Evolutionary conservation across 1,140 invertebrate genomes (phyloP), one percentile per base, ranked within the genome.

Genomic region (Cardiocondyla obscurior): DNA sequence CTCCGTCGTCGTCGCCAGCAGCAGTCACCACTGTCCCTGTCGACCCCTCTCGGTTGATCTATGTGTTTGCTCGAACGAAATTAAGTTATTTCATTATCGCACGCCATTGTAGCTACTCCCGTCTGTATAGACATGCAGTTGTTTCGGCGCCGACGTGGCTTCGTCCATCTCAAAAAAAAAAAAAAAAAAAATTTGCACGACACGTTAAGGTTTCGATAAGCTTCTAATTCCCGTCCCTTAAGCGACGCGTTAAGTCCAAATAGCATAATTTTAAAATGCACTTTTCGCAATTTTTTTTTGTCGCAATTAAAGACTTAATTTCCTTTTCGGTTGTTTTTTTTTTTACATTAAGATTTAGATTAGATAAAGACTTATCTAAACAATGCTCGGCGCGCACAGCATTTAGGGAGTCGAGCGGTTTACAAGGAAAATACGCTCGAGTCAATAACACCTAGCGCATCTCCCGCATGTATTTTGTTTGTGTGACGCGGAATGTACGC

Each of bases 31-130:
- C 51, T 73, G 77, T 58, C 67, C 36, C 67, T 58, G 14, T 22
- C 67, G 16, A 46, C 77, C 77, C 67, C 44, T 65, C 53, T 44
- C 62, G 53, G 39, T 79, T 88, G 87, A 88, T 88, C 87, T 88
- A 88, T 88, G 87, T 88, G 87, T 88, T 88, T 88, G 86, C 83
- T 57, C 12, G 46, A n/a, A 25, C 72, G 46, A 83, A 88, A 88
- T 88, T 79, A 88, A 88, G 87, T 88, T 88, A 88, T 88, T 82
- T 88, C 87, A 88, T 88, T 87, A 87, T 87, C 86, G 72, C 36
- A 49, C 65, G 49, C 53, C 60, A 58, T 55, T 84, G 84, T 51
- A 62, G 42, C 22, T 14, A n/a, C 19, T 67, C 57, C 3, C 33
- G 51, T 55, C 53, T 85, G 55, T 36, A 60, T 73, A 84, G 69